A percentile compares a stretch with the other conserved stretches of the same genome.
These are phyloP conservation scores for Sericinus montela DNA, from an alignment of 2,888 invertebrate genomes.

Conservation along the genomic window DNA sequence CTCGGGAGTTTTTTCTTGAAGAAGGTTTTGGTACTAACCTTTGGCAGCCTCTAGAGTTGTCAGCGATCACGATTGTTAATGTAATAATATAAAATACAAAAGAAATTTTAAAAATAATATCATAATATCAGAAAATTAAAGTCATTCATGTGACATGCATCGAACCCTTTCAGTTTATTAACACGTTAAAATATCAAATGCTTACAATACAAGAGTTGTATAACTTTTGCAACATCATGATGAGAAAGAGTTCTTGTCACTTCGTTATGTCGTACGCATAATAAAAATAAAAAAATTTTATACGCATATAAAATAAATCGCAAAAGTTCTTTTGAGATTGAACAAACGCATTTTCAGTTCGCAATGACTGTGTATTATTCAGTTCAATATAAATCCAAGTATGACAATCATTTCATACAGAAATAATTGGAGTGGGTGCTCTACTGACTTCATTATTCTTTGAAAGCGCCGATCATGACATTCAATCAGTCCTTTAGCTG, in stretches of 20 bases:
- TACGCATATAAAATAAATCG: slow-evolving; percentile 14
- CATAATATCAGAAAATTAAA: slow-evolving; percentile 6
- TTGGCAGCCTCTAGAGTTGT: too few relatives aligned
- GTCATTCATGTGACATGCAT: slow-evolving; percentile 4
- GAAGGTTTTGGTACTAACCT: too few relatives aligned
- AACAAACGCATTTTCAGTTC: slow-evolving; percentile 12
- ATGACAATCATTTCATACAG: slow-evolving; percentile 14
- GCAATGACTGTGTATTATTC: slow-evolving; percentile 17
- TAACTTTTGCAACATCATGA: slow-evolving; percentile 21
- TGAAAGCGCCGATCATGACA: slow-evolving; percentile 17
- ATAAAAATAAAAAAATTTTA: slow-evolving; percentile 23
- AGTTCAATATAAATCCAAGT: slow-evolving; percentile 14
- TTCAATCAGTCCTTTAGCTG: slow-evolving; percentile 16
- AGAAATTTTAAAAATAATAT: slow-evolving; percentile 7
- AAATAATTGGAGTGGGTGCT: slow-evolving; percentile 11
- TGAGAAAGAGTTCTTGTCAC: slow-evolving; percentile 19
- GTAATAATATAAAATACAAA: not conserved
- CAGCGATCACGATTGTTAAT: too few relatives aligned
- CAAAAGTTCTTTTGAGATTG: slow-evolving; percentile 17
- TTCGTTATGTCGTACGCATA: slow-evolving; percentile 16
- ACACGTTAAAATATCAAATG: slow-evolving; percentile 10
- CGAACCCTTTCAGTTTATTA: not conserved
- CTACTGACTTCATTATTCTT: slow-evolving; percentile 20
- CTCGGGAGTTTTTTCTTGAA: too few relatives aligned
- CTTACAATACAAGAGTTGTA: slow-evolving; percentile 3